These are phyloP conservation scores for Taurulus bubalis DNA, from an alignment of 2,113 vertebrate genomes.

Conservation along the genomic window DNA sequence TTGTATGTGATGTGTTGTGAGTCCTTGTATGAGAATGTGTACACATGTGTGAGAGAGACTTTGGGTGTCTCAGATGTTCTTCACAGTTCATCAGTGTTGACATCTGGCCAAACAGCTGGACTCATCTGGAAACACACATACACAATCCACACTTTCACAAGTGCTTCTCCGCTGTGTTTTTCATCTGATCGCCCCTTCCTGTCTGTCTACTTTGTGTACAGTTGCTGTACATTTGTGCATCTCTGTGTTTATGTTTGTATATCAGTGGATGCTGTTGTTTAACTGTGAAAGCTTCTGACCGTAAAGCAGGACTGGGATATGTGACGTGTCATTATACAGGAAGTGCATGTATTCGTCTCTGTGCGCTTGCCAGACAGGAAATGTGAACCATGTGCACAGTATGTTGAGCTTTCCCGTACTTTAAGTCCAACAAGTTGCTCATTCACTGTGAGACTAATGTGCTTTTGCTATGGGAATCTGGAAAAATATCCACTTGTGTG, in stretches of 20 bases:
- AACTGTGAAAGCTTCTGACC: neutral
- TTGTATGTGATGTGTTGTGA: slow-evolving; percentile 20
- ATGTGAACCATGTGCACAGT: slow-evolving; percentile 65
- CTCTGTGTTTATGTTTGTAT: slow-evolving; percentile 33
- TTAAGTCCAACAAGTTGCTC: slow-evolving; percentile 32
- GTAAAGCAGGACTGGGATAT: slow-evolving; percentile 9
- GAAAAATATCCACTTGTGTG: neutral
- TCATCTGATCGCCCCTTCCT: neutral
- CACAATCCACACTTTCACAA: slow-evolving; percentile 34
- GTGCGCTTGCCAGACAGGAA: slow-evolving; percentile 63
- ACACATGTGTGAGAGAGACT: slow-evolving; percentile 45
- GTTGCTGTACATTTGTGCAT: neutral
- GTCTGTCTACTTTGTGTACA: slow-evolving; percentile 14
- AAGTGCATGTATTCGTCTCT: slow-evolving; percentile 29
- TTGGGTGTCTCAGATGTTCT: slow-evolving; percentile 76
- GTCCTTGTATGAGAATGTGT: slow-evolving; percentile 53
- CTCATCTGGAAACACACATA: slow-evolving; percentile 54
- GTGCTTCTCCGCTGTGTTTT: slow-evolving; percentile 12
- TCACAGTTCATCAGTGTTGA: slow-evolving; percentile 77
- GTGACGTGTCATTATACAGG: slow-evolving; percentile 7
- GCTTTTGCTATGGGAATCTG: slow-evolving; percentile 49
- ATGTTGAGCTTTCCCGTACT: slow-evolving; percentile 52
- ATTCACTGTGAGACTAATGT: slow-evolving; percentile 27
- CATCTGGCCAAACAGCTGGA: slow-evolving; percentile 84
- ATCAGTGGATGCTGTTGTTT: slow-evolving; percentile 8